These are phyloP conservation scores for Cosmorhoe ocellata DNA, from an alignment of 2,888 invertebrate species.

Conservation along the genomic window DNA sequence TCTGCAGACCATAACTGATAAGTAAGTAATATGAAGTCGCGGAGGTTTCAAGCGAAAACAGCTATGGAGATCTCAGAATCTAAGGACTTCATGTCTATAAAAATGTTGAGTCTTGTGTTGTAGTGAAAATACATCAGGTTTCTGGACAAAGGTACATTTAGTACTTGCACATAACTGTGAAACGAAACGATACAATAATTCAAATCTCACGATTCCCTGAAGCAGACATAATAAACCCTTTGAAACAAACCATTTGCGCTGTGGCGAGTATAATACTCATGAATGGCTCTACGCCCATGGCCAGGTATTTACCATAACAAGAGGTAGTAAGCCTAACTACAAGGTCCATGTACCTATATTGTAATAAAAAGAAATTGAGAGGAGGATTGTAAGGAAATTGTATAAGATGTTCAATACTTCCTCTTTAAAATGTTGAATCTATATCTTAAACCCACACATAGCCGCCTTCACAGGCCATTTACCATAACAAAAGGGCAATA, in stretches of 20 bases:
- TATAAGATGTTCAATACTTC: constrained; percentile 7
- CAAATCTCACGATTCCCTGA: constrained; percentile 17
- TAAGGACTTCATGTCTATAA: too few relatives aligned
- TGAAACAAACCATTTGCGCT: constrained; percentile 46
- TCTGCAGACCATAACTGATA: too few relatives aligned
- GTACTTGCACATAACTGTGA: neutral
- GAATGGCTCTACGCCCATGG: constrained; percentile 45
- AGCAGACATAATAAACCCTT: constrained; percentile 35
- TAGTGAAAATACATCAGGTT: too few relatives aligned
- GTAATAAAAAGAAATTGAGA: neutral
- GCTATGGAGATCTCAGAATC: too few relatives aligned
- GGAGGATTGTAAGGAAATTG: neutral
- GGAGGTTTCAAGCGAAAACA: too few relatives aligned
- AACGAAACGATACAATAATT: constrained; percentile 3
- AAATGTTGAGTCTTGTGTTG: too few relatives aligned
- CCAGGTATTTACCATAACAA: constrained; percentile 74
- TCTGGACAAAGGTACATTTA: too few relatives aligned
- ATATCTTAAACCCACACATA: constrained; percentile 16
- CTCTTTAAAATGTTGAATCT: constrained; percentile 5
- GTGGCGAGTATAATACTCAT: constrained; percentile 16
- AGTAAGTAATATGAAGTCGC: too few relatives aligned
- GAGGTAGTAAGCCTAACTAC: constrained; percentile 39
- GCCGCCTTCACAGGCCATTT: constrained; percentile 17
- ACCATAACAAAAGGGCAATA: constrained; percentile 25
- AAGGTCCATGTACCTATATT: neutral